These are phyloP conservation scores for Troides helena DNA, from an alignment of 2,888 invertebrate genomes.

Conservation along the genomic window DNA sequence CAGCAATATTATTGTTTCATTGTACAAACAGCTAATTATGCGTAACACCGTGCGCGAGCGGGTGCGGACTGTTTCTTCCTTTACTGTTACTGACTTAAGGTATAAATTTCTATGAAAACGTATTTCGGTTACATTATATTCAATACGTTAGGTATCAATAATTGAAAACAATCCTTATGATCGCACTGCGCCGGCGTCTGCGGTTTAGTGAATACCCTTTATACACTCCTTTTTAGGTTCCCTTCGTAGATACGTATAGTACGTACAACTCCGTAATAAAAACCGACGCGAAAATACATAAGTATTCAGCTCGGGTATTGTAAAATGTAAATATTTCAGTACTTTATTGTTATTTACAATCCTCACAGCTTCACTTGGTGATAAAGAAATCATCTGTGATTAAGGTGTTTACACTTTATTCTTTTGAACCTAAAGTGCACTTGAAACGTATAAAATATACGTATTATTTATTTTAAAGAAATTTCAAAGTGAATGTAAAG, in stretches of 20 bases:
- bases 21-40: slow-evolving; percentile 38
- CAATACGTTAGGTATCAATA: not conserved
- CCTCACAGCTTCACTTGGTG: not conserved
- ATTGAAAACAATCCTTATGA: slow-evolving; percentile 20
- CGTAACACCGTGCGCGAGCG: slow-evolving; percentile 22
- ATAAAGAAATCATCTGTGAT: not conserved
- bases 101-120: slow-evolving; percentile 34
- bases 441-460: too few species aligned
- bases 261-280: slow-evolving; percentile 5
- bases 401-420: too few species aligned
- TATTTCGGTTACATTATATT: not conserved
- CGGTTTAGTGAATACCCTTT: slow-evolving; percentile 32
- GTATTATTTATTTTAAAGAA: too few species aligned
- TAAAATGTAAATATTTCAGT: slow-evolving; percentile 7
- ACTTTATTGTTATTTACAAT: not conserved
- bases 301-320: slow-evolving; percentile 7
- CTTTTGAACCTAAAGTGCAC: too few species aligned
- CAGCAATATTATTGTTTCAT: slow-evolving; percentile 42
- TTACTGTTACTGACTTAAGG: slow-evolving; percentile 35
- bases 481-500: not conserved
- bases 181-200: slow-evolving; percentile 32
- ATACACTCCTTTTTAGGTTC: slow-evolving; percentile 24
- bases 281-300: slow-evolving; percentile 9
- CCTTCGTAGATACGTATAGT: not conserved
- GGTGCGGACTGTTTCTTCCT: slow-evolving; percentile 36